phyloP scores from a whole-genome alignment of 2,888 invertebrate species.

The Pardosa pseudoannulata region DNA sequence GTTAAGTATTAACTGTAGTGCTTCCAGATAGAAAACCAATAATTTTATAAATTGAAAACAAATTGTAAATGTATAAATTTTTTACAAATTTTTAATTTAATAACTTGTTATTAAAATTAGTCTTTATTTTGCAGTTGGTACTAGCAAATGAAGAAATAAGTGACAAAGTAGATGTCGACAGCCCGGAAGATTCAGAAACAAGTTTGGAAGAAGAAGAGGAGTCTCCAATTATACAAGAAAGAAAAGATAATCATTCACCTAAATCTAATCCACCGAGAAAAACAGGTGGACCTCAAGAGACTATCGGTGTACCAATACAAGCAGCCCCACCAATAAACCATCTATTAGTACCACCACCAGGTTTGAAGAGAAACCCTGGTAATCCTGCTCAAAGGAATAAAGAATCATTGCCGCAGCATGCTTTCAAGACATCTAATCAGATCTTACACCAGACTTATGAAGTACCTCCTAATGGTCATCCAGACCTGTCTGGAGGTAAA shows the following conservation, averaged over 20 bases:
- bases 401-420: slow-evolving; percentile 27
- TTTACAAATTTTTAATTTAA: too few relatives aligned
- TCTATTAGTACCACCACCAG: slow-evolving; percentile 50
- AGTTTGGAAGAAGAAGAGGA: slow-evolving; percentile 42
- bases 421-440: slow-evolving; percentile 60
- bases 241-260: slow-evolving; percentile 41
- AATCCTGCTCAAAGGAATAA: slow-evolving; percentile 42
- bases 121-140: slow-evolving; percentile 53
- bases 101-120: too few relatives aligned
- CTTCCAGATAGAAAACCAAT: too few relatives aligned
- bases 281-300: slow-evolving; percentile 49
- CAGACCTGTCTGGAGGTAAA: slow-evolving; percentile 25
- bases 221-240: slow-evolving; percentile 44
- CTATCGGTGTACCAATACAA: slow-evolving; percentile 37
- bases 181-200: slow-evolving; percentile 15
- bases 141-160: slow-evolving; percentile 63
- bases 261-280: slow-evolving; percentile 45
- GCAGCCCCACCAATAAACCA: slow-evolving; percentile 40
- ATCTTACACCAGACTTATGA: slow-evolving; percentile 59
- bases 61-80: too few relatives aligned
- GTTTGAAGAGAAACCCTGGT: slow-evolving; percentile 36
- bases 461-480: slow-evolving; percentile 39
- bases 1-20: too few relatives aligned
- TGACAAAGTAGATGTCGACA: slow-evolving; percentile 30
- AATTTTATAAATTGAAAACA: too few relatives aligned